Evolutionary conservation across 2,888 invertebrate species (phyloP), one percentile per base, ranked within the genome.

Genomic region (Ormyrus rosae): DNA sequence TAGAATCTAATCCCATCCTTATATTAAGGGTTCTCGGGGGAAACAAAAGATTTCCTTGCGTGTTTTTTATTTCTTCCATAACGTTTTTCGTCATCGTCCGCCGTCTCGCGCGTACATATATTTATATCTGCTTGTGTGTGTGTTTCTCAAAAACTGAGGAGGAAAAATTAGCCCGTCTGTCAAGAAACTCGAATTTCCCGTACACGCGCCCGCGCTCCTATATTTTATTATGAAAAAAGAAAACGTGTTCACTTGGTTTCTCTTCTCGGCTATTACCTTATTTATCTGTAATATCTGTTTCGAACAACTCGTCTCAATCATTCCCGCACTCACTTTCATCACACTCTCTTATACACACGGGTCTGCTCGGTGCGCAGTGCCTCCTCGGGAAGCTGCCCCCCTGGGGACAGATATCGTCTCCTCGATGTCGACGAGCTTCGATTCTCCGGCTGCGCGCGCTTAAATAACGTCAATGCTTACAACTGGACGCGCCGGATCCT

Each of bases 131-230:
- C 2, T 19, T 19, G 19, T 19, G 19, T 19, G 19, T 19, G 19
- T 19, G 13, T 13, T 13, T 19, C 19, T 19, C 19, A 19, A 58
- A 13, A 65, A 78, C 61, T 45, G 11, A 34, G 53, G 34, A 63
- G 5, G 53, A 34, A 77, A 70, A 67, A 61, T 61, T 81, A 78
- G 78, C 72, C 76, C 78, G 72, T 81, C 45, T 55, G 19, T 55
- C 10, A 60, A 63, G 48, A 68, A 61, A 69, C 81, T 69, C 60
- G 81, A 78, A 74, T 81, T 81, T 69, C 80, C 65, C 77, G 71
- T 81, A 77, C 78, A 79, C 65, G 72, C 75, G 74, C 70, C 68
- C 78, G 65, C 81, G 77, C 77, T 65, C 60, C 70, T 68, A 19
- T 19, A 19, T 19, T 19, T 19, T 19, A 2, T 19, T 19, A 19